phyloP scores from a whole-genome alignment of 2,888 invertebrate genomes.

The Zaprionus obscuricornis region DNA sequence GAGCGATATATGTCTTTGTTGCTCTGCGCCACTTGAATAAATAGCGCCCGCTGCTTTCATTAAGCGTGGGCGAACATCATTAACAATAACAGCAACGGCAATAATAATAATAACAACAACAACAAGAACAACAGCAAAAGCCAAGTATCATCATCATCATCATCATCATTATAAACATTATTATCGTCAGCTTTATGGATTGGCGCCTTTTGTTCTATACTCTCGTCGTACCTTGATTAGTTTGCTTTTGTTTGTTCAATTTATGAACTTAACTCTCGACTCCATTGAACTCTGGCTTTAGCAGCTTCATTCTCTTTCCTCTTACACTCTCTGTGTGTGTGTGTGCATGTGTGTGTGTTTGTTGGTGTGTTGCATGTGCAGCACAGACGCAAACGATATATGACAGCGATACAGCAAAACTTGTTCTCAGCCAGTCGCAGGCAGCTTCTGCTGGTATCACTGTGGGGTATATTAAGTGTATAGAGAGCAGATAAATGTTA shows the following conservation, averaged over 20 bases:
- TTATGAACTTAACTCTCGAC: slow-evolving; percentile 62
- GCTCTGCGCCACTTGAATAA: slow-evolving; percentile 69
- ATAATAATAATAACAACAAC: slow-evolving; percentile 2
- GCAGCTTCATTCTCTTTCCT: slow-evolving; percentile 27
- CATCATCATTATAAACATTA: too few relatives aligned
- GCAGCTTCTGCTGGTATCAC: too few relatives aligned
- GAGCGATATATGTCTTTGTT: slow-evolving; percentile 52
- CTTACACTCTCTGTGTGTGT: slow-evolving; percentile 2
- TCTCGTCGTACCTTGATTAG: slow-evolving; percentile 61
- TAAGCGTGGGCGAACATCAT: slow-evolving; percentile 48
- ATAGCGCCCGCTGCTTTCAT: slow-evolving; percentile 28
- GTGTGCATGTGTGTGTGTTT: too few relatives aligned
- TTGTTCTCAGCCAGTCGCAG: too few relatives aligned
- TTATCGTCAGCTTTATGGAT: slow-evolving; percentile 35
- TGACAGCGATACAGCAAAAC: too few relatives aligned
- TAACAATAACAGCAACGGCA: slow-evolving; percentile 5
- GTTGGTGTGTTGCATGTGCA: too few relatives aligned
- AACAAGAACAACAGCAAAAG: background rate
- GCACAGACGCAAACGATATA: too few relatives aligned
- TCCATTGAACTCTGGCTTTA: slow-evolving; percentile 48
- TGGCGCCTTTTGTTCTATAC: slow-evolving; percentile 52
- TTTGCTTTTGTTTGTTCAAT: slow-evolving; percentile 66
- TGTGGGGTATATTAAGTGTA: too few relatives aligned
- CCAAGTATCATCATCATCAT: slow-evolving; percentile 1
- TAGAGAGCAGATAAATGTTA: too few relatives aligned